These are phyloP conservation scores for Umimayanthus kanabou DNA, from an alignment of 92 coral and sea anemone genomes.

Conservation along the genomic window DNA sequence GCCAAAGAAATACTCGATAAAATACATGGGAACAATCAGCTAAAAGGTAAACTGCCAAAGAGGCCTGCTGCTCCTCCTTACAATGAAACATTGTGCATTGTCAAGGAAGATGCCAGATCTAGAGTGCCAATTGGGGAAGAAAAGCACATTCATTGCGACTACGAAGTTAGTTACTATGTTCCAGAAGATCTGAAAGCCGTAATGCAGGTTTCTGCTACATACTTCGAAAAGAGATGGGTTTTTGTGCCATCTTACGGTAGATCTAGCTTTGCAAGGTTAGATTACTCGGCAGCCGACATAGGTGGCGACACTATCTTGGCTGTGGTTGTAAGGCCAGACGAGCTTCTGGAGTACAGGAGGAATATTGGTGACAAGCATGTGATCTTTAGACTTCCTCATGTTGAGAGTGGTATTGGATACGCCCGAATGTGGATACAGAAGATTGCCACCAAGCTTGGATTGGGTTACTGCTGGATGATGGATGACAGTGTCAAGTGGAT, in stretches of 20 bases:
- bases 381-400: slow-evolving; percentile 43
- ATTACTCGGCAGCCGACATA: slow-evolving; percentile 32
- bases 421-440: slow-evolving; percentile 58
- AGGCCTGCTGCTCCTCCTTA: too few species aligned
- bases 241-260: slow-evolving; percentile 50
- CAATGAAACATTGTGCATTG: too few species aligned
- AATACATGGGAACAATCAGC: too few species aligned
- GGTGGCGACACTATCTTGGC: slow-evolving; percentile 32
- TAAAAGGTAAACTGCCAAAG: too few species aligned
- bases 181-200: too few species aligned
- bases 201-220: too few species aligned
- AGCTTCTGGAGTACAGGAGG: slow-evolving; percentile 33
- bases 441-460: slow-evolving; percentile 42
- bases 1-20: too few species aligned
- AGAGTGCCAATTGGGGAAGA: too few species aligned
- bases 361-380: slow-evolving; percentile 37
- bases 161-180: too few species aligned
- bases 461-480: slow-evolving; percentile 45
- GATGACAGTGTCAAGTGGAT: slow-evolving; percentile 56
- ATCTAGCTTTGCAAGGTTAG: slow-evolving; percentile 36
- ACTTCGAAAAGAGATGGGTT: slow-evolving; percentile 38
- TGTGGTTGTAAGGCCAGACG: slow-evolving; percentile 52
- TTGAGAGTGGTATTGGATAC: slow-evolving; percentile 49
- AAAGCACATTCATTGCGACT: too few species aligned
- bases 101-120: too few species aligned